These are phyloP conservation scores for Drosophila athabasca DNA, from an alignment of 1,140 invertebrate species.

Conservation along the genomic window DNA sequence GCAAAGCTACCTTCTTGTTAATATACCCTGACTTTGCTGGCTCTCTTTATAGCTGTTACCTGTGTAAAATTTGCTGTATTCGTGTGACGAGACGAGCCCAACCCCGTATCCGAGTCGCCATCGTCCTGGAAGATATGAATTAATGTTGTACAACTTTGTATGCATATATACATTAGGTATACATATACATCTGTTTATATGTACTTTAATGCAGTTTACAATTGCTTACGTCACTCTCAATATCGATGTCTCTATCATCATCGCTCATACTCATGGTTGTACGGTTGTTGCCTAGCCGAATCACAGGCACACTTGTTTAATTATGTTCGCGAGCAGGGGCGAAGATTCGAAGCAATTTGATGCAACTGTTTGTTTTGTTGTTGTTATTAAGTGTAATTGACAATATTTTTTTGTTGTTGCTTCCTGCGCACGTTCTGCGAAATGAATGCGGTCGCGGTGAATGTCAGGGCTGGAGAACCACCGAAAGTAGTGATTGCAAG, in stretches of 20 bases:
- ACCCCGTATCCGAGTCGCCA: conserved; percentile 87
- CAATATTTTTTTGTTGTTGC: conserved; percentile 16
- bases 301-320: not conserved
- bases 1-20: too few relatives aligned
- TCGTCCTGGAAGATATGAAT: conserved; percentile 85
- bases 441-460: too few relatives aligned
- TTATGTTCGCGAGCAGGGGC: not conserved
- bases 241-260: conserved; percentile 95
- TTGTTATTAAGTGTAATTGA: conserved; percentile 18
- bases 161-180: not conserved
- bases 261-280: conserved; percentile 88
- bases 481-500: too few relatives aligned
- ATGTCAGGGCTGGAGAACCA: too few relatives aligned
- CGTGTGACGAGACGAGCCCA: conserved; percentile 81
- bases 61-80: conserved; percentile 77
- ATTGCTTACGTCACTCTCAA: conserved; percentile 92
- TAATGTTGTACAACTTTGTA: conserved; percentile 2
- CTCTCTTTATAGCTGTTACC: conserved; percentile 34
- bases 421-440: conserved; percentile 13
- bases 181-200: not conserved
- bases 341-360: not conserved
- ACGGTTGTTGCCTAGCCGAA: not conserved
- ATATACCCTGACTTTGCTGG: not conserved
- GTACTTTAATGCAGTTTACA: not conserved
- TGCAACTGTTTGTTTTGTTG: conserved; percentile 15